These are phyloP conservation scores for Corythaixoides concolor DNA, from an alignment of 2,113 vertebrate species.

Conservation along the genomic window DNA sequence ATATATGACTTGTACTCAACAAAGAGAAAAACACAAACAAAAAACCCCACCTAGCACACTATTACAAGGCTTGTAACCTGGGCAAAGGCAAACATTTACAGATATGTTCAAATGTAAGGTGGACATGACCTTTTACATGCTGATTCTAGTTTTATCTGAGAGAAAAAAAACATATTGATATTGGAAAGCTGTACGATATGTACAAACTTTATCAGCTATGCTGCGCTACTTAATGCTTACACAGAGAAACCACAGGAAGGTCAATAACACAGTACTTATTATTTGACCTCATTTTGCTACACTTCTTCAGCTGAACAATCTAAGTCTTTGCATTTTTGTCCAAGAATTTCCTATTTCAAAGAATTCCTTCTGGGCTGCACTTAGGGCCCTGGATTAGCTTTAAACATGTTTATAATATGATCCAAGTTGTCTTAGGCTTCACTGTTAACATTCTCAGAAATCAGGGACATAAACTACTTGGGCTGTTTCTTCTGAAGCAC, in stretches of 20 bases:
- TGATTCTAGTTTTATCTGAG: background rate
- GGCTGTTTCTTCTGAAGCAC: background rate
- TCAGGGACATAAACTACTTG: background rate
- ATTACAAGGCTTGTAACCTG: background rate
- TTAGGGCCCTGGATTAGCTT: background rate
- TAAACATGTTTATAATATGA: background rate
- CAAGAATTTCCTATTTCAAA: conserved; percentile 3
- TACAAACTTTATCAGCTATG: background rate
- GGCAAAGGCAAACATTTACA: conserved; percentile 13
- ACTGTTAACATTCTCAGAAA: background rate
- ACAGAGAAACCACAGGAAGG: conserved; percentile 7
- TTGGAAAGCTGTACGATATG: background rate
- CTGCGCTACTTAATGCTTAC: background rate
- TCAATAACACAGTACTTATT: background rate
- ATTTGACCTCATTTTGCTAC: conserved; percentile 19
- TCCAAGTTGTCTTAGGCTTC: background rate
- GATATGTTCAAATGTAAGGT: background rate
- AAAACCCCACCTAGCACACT: background rate
- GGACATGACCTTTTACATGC: background rate
- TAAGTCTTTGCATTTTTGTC: background rate
- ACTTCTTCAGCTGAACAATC: background rate
- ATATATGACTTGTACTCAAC: background rate
- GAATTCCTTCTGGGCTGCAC: background rate
- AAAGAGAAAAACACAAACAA: background rate
- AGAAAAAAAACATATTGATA: conserved; percentile 9